Percentiles rank a stretch among this genome's conserved stretches.
phyloP scores from a whole-genome alignment of 2,797 vertebrate species.

The Sebastes melanostomus region DNA sequence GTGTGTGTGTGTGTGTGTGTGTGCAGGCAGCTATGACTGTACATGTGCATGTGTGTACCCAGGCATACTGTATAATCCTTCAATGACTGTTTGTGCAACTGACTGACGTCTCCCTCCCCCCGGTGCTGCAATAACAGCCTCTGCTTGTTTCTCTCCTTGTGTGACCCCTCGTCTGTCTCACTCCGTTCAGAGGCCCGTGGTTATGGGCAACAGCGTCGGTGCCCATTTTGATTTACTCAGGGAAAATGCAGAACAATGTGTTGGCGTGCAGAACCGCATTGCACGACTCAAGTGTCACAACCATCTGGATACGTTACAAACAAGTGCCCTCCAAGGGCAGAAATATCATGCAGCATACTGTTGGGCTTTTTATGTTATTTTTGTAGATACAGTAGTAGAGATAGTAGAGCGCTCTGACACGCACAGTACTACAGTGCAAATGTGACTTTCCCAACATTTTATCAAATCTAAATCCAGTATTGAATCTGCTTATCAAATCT shows the following conservation, averaged over 20 bases:
- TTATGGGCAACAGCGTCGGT: neutral
- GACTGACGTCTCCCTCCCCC: conserved; percentile 36
- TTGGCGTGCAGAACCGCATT: neutral
- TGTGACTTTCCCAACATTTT: neutral
- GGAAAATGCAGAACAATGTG: neutral
- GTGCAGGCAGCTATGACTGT: neutral
- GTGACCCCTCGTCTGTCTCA: conserved; percentile 24
- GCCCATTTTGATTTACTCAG: neutral
- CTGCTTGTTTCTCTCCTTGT: conserved; percentile 28
- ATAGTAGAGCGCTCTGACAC: neutral
- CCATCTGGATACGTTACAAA: neutral
- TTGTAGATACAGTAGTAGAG: neutral
- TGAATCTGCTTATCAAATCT: neutral
- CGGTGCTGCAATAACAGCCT: conserved; percentile 40
- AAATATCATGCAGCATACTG: neutral
- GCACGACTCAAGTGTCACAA: neutral
- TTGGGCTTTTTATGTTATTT: neutral
- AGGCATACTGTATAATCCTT: conserved; percentile 49
- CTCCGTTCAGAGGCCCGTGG: neutral
- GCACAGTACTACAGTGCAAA: neutral
- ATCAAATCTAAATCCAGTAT: neutral
- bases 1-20: neutral
- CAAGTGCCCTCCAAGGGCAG: neutral
- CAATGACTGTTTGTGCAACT: conserved; percentile 37
- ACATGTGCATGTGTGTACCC: conserved; percentile 27